phyloP scores from a whole-genome alignment of 2,797 vertebrate genomes.

The Gobionotothen gibberifrons region DNA sequence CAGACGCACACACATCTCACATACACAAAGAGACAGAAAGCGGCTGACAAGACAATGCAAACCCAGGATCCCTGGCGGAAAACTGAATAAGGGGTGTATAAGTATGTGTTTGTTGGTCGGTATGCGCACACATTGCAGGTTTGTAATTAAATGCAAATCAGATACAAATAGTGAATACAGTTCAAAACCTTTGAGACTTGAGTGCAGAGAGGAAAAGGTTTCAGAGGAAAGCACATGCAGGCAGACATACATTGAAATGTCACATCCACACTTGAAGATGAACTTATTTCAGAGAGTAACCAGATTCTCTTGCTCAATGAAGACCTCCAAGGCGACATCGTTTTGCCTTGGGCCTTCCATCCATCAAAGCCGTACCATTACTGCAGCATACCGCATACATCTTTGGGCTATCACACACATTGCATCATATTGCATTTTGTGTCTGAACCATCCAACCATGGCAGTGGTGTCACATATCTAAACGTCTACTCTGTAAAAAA shows the following conservation, averaged over 20 bases:
- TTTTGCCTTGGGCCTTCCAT: conserved; percentile 70
- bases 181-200: conserved; percentile 51
- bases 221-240: conserved; percentile 26
- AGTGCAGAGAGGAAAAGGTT: conserved; percentile 45
- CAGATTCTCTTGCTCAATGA: conserved; percentile 57
- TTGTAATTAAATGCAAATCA: conserved; percentile 63
- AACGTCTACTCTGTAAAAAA: conserved; percentile 19
- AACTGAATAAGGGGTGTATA: conserved; percentile 39
- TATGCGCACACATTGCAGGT: conserved; percentile 14
- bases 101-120: conserved; percentile 8
- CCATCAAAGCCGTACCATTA: conserved; percentile 69
- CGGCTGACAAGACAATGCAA: conserved; percentile 45
- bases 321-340: conserved; percentile 65
- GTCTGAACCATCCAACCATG: conserved; percentile 50
- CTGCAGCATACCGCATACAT: conserved; percentile 59
- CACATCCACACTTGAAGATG: conserved; percentile 63
- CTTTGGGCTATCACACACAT: conserved; percentile 56
- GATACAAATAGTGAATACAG: conserved; percentile 45
- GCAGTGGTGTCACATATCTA: conserved; percentile 33
- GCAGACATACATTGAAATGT: conserved; percentile 68
- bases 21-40: conserved; percentile 43
- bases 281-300: conserved; percentile 65
- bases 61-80: conserved; percentile 50
- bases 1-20: conserved; percentile 23
- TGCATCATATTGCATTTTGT: conserved; percentile 66